Percentiles rank a stretch among this genome's conserved stretches.
These are phyloP conservation scores for Lasioglossum oenotherae DNA, from an alignment of 2,888 invertebrate species.

Conservation along the genomic window DNA sequence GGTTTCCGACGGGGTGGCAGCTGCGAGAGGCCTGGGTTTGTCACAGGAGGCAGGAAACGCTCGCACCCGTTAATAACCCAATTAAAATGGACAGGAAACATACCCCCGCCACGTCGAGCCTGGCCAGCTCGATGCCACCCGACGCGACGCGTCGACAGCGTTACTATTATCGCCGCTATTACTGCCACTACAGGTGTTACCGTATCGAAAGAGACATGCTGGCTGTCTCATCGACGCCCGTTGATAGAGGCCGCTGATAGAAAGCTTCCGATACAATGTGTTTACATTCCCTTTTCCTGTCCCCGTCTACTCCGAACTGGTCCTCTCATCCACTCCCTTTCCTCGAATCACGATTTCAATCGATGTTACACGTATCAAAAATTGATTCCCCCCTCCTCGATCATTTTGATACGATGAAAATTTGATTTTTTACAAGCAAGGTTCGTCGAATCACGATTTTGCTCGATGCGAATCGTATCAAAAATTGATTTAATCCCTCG, in stretches of 20 bases:
- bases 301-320: not conserved
- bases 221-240: not conserved
- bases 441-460: too few relatives aligned
- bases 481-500: too few relatives aligned
- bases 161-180: slow-evolving; percentile 59
- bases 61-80: slow-evolving; percentile 78
- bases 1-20: slow-evolving; percentile 77
- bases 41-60: slow-evolving; percentile 78
- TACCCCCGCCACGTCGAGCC: slow-evolving; percentile 50
- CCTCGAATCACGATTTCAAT: not conserved
- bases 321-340: not conserved
- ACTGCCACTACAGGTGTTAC: slow-evolving; percentile 55
- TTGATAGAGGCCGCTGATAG: not conserved
- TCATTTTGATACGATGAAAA: too few relatives aligned
- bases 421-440: too few relatives aligned
- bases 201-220: slow-evolving; percentile 34
- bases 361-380: too few relatives aligned
- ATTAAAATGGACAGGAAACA: slow-evolving; percentile 78
- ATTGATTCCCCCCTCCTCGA: too few relatives aligned
- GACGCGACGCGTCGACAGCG: slow-evolving; percentile 47
- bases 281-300: not conserved
- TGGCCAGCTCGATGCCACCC: slow-evolving; percentile 39
- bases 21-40: slow-evolving; percentile 73
- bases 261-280: slow-evolving; percentile 9
- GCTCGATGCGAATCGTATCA: too few relatives aligned